Evolutionary conservation across 2,113 vertebrate genomes (phyloP).

Genomic region (Thamnaconus septentrionalis): DNA sequence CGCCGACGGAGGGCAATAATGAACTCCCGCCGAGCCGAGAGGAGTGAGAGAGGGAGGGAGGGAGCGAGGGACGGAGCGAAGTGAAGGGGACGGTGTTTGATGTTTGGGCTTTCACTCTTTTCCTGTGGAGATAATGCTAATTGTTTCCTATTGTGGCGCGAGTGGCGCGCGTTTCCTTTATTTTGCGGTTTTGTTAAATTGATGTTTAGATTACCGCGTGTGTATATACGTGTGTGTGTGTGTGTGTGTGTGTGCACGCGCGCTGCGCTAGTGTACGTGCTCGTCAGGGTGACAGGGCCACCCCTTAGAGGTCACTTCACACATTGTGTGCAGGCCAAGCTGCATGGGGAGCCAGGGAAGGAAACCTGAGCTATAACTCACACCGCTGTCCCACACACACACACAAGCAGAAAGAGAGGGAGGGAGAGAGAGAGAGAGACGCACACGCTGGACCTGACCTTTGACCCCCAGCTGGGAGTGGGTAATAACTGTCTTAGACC

Average conservation of each 20-base stretch:
- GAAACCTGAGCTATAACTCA: slow-evolving; percentile 73
- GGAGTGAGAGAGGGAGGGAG: slow-evolving; percentile 9
- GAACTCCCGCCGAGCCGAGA: slow-evolving; percentile 9
- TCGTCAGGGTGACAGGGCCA: slow-evolving; percentile 70
- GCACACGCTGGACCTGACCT: slow-evolving; percentile 47
- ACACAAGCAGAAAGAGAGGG: neutral
- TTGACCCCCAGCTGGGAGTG: slow-evolving; percentile 37
- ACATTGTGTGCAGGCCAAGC: slow-evolving; percentile 68
- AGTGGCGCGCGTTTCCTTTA: neutral
- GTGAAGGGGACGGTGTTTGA: slow-evolving; percentile 24
- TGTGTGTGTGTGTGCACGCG: slow-evolving; percentile 11
- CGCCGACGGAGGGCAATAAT: slow-evolving; percentile 64
- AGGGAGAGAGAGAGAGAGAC: neutral
- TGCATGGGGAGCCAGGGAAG: slow-evolving; percentile 59
- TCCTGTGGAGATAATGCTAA: slow-evolving; percentile 16
- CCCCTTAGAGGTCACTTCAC: slow-evolving; percentile 73
- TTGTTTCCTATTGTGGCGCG: slow-evolving; percentile 25
- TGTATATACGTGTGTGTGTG: neutral
- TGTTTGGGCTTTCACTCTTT: slow-evolving; percentile 25
- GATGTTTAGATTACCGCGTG: slow-evolving; percentile 2
- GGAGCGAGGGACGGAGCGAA: neutral
- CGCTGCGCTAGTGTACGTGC: slow-evolving; percentile 22
- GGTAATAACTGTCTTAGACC: slow-evolving; percentile 52
- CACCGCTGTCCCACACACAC: slow-evolving; percentile 21
- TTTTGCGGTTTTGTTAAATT: too few species aligned